phyloP scores from a whole-genome alignment of 2,113 vertebrate species.

The Lamprotornis superbus region DNA sequence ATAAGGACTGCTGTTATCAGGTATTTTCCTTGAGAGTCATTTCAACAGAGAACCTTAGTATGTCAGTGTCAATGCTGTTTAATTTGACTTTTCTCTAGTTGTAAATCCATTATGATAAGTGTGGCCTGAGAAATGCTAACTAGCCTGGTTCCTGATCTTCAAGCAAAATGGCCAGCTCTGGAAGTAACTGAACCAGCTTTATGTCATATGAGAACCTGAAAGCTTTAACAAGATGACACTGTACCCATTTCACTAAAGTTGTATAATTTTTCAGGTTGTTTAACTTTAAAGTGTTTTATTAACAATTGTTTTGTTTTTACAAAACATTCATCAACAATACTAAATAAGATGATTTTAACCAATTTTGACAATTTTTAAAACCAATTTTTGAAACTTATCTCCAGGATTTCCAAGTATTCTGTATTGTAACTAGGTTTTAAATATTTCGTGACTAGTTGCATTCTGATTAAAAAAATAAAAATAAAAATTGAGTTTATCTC shows the following conservation, averaged over 20 bases:
- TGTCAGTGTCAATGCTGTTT: rapidly evolving
- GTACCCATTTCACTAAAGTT: background rate
- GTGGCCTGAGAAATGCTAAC: background rate
- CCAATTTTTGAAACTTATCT: background rate
- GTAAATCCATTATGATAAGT: background rate
- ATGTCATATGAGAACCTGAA: background rate
- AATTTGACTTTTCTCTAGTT: background rate
- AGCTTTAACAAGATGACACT: background rate
- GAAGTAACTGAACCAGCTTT: background rate
- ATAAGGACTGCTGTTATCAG: background rate
- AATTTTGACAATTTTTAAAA: background rate
- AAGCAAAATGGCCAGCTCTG: background rate
- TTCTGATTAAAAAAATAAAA: background rate
- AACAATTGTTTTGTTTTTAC: background rate
- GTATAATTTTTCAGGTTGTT: background rate
- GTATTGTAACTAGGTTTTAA: background rate
- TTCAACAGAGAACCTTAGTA: background rate
- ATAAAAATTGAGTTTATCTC: background rate
- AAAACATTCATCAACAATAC: background rate
- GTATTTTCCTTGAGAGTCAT: background rate
- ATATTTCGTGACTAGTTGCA: background rate
- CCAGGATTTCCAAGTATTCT: background rate
- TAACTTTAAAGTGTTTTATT: background rate
- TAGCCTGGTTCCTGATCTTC: background rate
- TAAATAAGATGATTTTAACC: background rate